Conservation (phyloP, 2,888 invertebrate species). For the Sacculina carcini region DNA sequence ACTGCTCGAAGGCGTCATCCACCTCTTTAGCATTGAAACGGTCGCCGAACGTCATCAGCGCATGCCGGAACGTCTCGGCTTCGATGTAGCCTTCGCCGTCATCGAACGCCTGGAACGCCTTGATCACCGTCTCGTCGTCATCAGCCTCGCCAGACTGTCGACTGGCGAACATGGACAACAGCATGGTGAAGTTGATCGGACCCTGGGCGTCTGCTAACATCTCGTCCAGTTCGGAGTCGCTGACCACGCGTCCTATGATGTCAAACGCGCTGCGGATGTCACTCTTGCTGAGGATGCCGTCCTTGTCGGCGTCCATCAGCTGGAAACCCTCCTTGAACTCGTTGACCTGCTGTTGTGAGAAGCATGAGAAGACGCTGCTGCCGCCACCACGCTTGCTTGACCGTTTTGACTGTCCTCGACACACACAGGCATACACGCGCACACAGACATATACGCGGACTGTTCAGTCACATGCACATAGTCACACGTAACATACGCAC, state of each 20-base stretch:
- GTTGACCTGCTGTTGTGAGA: slow-evolving; percentile 82
- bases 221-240: slow-evolving; percentile 68
- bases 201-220: slow-evolving; percentile 68
- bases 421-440: background rate
- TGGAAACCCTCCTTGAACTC: slow-evolving; percentile 94
- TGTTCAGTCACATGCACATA: background rate
- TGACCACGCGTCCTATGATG: slow-evolving; percentile 62
- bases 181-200: slow-evolving; percentile 84
- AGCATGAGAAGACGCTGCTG: slow-evolving; percentile 90
- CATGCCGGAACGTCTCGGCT: slow-evolving; percentile 63
- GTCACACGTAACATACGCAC: too few species aligned
- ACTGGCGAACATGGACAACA: slow-evolving; percentile 67
- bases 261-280: slow-evolving; percentile 77
- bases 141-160: slow-evolving; percentile 74
- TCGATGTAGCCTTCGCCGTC: slow-evolving; percentile 36
- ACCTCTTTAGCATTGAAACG: slow-evolving; percentile 68
- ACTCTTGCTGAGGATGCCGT: slow-evolving; percentile 56
- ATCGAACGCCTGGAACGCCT: slow-evolving; percentile 78
- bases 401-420: slow-evolving; percentile 34
- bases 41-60: slow-evolving; percentile 76
- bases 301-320: slow-evolving; percentile 87
- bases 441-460: background rate
- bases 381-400: slow-evolving; percentile 29
- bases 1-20: slow-evolving; percentile 75
- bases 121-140: slow-evolving; percentile 71